phyloP scores from a whole-genome alignment of 2,113 vertebrate genomes.

The Eclectus roratus region DNA sequence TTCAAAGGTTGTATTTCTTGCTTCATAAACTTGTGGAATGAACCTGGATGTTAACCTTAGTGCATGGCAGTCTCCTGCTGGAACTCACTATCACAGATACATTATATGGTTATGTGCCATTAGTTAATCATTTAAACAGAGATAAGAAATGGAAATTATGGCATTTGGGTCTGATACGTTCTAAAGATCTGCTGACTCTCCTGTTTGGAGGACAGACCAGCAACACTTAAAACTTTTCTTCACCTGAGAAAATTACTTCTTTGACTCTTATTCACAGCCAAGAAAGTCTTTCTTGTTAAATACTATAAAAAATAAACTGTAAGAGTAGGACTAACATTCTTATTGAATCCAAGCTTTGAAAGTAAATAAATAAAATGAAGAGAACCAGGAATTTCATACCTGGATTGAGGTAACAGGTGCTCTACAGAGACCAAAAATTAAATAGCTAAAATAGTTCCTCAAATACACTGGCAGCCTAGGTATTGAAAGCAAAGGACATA shows the following conservation, averaged over 20 bases:
- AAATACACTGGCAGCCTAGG: neutral
- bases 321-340: neutral
- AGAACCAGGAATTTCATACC: neutral
- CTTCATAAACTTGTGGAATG: conserved; percentile 67
- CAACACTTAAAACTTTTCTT: conserved; percentile 22
- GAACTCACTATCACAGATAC: conserved; percentile 9
- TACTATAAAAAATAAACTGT: neutral
- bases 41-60: conserved; percentile 55
- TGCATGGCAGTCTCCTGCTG: neutral
- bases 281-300: neutral
- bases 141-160: conserved; percentile 58
- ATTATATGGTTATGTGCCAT: conserved; percentile 57
- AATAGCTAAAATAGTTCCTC: neutral
- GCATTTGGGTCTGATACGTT: conserved; percentile 11
- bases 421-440: neutral
- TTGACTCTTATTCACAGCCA: neutral
- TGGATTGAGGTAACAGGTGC: neutral
- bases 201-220: conserved; percentile 16
- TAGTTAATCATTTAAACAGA: conserved; percentile 64
- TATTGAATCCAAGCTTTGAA: neutral
- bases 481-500: neutral
- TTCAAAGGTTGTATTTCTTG: conserved; percentile 61
- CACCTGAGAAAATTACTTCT: neutral
- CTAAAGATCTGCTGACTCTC: conserved; percentile 48
- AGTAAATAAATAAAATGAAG: neutral